A percentile compares a stretch with the other conserved stretches of the same genome.
Evolutionary conservation across 2,797 vertebrate genomes (phyloP).

Genomic region (Sus cebifrons): DNA sequence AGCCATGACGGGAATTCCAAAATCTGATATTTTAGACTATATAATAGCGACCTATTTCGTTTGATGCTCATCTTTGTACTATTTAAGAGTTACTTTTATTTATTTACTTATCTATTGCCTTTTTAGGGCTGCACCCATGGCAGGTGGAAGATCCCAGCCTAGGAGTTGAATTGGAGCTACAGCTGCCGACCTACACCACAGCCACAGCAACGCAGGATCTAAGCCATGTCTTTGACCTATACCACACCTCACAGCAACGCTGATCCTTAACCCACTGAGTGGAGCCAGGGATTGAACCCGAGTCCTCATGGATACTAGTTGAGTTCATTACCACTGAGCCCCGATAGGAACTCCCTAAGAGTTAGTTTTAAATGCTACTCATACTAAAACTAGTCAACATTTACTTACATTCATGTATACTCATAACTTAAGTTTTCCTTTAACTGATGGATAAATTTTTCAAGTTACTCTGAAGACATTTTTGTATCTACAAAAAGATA

Average conservation of each 20-base stretch:
- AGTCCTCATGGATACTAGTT: too few species aligned
- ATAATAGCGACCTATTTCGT: constrained; percentile 62
- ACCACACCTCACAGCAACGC: too few species aligned
- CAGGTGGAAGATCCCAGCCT: too few species aligned
- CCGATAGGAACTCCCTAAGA: not conserved
- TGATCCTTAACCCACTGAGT: too few species aligned
- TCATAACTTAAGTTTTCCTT: not conserved
- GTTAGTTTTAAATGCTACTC: constrained; percentile 7
- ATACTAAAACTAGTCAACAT: not conserved
- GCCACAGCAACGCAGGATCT: too few species aligned
- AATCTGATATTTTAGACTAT: constrained; percentile 47
- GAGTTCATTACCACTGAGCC: too few species aligned
- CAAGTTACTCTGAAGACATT: constrained; percentile 62
- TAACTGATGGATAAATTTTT: constrained; percentile 49
- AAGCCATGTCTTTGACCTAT: too few species aligned
- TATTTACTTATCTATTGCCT: too few species aligned
- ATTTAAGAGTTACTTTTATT: not conserved
- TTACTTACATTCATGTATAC: not conserved
- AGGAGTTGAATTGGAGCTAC: too few species aligned
- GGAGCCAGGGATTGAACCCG: too few species aligned
- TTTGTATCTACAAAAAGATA: constrained; percentile 4
- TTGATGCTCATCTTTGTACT: constrained; percentile 35
- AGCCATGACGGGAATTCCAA: not conserved
- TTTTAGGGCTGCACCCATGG: too few species aligned
- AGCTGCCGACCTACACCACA: too few species aligned